Evolutionary conservation across 2,797 vertebrate species (phyloP).

Genomic region (Propithecus perrieri): DNA sequence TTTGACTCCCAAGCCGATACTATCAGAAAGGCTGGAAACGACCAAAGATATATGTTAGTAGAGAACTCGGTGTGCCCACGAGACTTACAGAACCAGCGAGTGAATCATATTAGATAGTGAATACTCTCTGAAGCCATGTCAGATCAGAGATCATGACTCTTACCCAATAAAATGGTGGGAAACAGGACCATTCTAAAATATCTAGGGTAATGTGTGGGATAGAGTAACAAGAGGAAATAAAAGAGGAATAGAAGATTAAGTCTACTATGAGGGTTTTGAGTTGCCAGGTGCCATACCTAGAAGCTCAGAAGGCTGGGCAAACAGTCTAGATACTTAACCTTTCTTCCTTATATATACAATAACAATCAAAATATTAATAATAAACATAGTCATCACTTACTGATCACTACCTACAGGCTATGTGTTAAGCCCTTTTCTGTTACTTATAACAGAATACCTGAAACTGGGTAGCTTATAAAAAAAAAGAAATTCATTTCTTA

Average conservation of each 20-base stretch:
- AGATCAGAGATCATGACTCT: neutral
- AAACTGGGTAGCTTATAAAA: neutral
- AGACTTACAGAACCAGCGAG: neutral
- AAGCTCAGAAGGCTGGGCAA: neutral
- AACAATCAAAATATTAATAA: neutral
- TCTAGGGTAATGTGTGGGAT: neutral
- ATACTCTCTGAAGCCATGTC: neutral
- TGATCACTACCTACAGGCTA: neutral
- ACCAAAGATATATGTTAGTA: neutral
- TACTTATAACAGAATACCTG: neutral
- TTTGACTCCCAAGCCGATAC: neutral
- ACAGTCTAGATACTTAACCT: neutral
- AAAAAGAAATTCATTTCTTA: neutral
- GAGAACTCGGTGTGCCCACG: neutral
- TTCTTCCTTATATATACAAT: neutral
- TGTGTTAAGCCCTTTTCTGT: neutral
- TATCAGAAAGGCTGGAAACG: neutral
- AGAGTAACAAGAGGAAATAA: neutral
- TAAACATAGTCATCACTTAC: neutral
- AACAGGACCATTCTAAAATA: neutral
- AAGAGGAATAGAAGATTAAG: neutral
- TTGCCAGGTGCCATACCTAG: neutral
- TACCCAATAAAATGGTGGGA: neutral
- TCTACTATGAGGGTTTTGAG: neutral
- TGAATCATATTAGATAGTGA: neutral